phyloP scores from a whole-genome alignment of 2,888 invertebrate genomes.

The Malacosoma neustria region DNA sequence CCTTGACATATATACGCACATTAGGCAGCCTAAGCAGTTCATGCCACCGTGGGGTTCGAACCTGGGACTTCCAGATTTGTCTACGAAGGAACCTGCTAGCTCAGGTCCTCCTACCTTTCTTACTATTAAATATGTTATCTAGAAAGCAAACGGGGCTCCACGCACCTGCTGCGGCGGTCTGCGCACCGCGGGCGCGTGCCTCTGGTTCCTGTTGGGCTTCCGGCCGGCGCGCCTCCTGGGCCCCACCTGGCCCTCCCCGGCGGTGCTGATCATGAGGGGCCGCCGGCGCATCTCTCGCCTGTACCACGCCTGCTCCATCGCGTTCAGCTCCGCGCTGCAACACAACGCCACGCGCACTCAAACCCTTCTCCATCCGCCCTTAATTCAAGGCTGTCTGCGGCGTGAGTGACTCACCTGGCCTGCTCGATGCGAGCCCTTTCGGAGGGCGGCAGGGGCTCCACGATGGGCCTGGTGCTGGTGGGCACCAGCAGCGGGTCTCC shows the following conservation, averaged over 20 bases:
- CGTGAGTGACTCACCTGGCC: slow-evolving; percentile 27
- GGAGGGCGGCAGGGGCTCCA: slow-evolving; percentile 33
- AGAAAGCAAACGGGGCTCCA: no score
- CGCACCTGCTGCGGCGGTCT: slow-evolving; percentile 1
- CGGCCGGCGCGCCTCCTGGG: slow-evolving; percentile 19
- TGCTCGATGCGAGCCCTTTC: slow-evolving; percentile 21
- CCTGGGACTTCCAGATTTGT: not conserved
- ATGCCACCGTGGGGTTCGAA: no score
- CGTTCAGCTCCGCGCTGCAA: slow-evolving; percentile 62
- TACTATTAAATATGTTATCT: no score
- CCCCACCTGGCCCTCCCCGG: slow-evolving; percentile 37
- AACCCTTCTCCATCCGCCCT: no score
- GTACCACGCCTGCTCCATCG: slow-evolving; percentile 78
- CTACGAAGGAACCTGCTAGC: not conserved
- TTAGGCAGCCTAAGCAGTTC: not conserved
- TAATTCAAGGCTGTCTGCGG: no score
- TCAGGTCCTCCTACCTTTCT: no score
- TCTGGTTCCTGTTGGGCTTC: slow-evolving; percentile 12
- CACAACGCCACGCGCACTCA: no score
- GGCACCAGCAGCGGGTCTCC: slow-evolving; percentile 46
- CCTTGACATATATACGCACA: not conserved
- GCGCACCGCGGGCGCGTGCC: slow-evolving; percentile 10
- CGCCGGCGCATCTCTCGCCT: slow-evolving; percentile 85
- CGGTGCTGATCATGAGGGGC: slow-evolving; percentile 80
- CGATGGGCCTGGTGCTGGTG: slow-evolving; percentile 27